phyloP scores from a whole-genome alignment of 1,140 invertebrate species.

The Lerema accius region DNA sequence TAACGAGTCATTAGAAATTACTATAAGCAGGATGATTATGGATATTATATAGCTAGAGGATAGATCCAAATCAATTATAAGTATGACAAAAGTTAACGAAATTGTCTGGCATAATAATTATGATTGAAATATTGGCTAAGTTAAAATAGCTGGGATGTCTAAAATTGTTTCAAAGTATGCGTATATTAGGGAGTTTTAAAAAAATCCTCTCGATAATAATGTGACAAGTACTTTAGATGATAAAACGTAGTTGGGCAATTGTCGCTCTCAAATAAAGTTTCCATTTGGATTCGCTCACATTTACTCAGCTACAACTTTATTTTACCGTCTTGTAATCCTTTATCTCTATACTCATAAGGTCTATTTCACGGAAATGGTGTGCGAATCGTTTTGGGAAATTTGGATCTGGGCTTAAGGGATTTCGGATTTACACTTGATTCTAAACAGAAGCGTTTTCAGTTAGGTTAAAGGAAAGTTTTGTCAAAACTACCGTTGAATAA shows the following conservation, averaged over 20 bases:
- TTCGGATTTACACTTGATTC: conserved; percentile 65
- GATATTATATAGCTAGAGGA: too few species aligned
- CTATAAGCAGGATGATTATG: too few species aligned
- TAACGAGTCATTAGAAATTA: too few species aligned
- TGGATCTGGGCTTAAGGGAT: conserved; percentile 70
- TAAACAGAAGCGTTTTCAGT: conserved; percentile 65
- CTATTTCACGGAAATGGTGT: conserved; percentile 7
- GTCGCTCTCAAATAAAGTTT: conserved; percentile 70
- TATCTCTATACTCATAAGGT: conserved; percentile 40
- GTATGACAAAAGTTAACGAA: too few species aligned
- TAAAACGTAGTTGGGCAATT: conserved; percentile 69
- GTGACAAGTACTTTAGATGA: conserved; percentile 38
- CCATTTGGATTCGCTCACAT: conserved; percentile 53
- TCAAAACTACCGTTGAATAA: conserved; percentile 55
- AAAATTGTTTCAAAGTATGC: too few species aligned
- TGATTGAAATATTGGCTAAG: too few species aligned
- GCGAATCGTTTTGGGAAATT: conserved; percentile 43
- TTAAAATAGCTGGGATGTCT: too few species aligned
- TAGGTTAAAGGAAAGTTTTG: conserved; percentile 59
- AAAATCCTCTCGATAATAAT: background rate
- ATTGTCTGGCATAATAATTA: too few species aligned
- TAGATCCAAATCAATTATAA: too few species aligned
- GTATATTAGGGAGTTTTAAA: too few species aligned
- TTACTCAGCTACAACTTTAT: conserved; percentile 40
- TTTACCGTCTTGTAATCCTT: conserved; percentile 34